Evolutionary conservation across 2,888 invertebrate genomes (phyloP), one percentile per base, ranked within the genome.

Genomic region (Epirrhoe alternata): DNA sequence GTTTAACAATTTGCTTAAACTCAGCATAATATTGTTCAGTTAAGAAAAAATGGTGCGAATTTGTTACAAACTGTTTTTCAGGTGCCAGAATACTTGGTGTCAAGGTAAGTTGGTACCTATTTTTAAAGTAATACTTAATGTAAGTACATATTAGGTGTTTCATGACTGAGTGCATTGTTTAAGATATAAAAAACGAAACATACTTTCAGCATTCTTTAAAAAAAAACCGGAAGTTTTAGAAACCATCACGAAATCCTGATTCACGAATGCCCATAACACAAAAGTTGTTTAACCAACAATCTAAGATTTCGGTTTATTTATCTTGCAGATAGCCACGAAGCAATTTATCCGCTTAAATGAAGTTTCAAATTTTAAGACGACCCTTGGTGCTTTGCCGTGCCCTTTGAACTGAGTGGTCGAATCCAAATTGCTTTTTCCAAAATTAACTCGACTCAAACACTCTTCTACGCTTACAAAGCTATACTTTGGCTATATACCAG

Each of bases 331-430:
- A 87, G 87, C 89, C 86, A 87, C 88, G 87, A 87, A 90, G 90
- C 89, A 92, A 91, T 92, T 92, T 90, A 87, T 86, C 81, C 82
- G 79, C 80, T 79, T 83, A 90, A 90, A 91, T 87, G 85, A 91
- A 91, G 86, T 91, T 92, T 89, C 84, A 86, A 90, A 92, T 90
- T 91, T 90, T 90, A 90, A 92, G 89, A 83, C 79, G 80, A 81
- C 78, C 80, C 82, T 80, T 77, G 81, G 79, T 80, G 81, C 54
- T 47, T 53, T 52, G 76, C 82, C 78, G 78, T 61, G 81, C 82
- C 81, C 89, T 90, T 90, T 89, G 89, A 88, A 84, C 83, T 80
- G 77, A 75, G 81, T 82, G 84, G 82, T 84, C 87, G 85, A 86
- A 87, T 84, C 81, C 82, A 89, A 90, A 91, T 92, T 89, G 88